Percentiles rank a stretch among this genome's conserved stretches.
These are phyloP conservation scores for Pristionchus mayeri DNA, from an alignment of 2,888 invertebrate species.

Conservation along the genomic window DNA sequence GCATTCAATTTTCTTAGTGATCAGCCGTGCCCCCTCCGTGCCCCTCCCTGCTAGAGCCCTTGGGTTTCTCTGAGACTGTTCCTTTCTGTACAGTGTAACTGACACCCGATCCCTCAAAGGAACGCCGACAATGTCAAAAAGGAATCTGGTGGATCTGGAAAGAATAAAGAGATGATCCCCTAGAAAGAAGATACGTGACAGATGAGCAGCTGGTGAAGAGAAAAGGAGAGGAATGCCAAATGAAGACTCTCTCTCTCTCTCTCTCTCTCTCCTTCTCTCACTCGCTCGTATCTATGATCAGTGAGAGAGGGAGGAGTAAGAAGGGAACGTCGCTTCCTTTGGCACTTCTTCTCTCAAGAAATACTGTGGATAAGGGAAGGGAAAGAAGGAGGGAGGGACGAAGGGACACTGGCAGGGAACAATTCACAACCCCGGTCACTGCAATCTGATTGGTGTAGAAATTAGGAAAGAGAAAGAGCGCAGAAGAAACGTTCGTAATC, in stretches of 20 bases:
- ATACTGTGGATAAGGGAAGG: neutral
- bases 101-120: neutral
- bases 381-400: neutral
- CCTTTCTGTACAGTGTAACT: neutral
- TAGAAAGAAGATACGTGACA: constrained; percentile 30
- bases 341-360: neutral
- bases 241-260: neutral
- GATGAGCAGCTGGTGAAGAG: neutral
- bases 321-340: neutral
- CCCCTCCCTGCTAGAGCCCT: neutral
- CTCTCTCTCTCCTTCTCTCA: neutral
- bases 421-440: neutral
- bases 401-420: neutral
- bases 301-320: neutral
- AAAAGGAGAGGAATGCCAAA: neutral
- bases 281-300: neutral
- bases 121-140: constrained; percentile 28
- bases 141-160: no score
- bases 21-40: no score
- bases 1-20: no score
- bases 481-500: constrained; percentile 27
- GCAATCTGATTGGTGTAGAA: neutral
- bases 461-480: neutral
- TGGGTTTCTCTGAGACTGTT: constrained; percentile 7
- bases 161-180: neutral